phyloP scores from a whole-genome alignment of 64 coral and sea anemone species.

The Platygyra sinensis region DNA sequence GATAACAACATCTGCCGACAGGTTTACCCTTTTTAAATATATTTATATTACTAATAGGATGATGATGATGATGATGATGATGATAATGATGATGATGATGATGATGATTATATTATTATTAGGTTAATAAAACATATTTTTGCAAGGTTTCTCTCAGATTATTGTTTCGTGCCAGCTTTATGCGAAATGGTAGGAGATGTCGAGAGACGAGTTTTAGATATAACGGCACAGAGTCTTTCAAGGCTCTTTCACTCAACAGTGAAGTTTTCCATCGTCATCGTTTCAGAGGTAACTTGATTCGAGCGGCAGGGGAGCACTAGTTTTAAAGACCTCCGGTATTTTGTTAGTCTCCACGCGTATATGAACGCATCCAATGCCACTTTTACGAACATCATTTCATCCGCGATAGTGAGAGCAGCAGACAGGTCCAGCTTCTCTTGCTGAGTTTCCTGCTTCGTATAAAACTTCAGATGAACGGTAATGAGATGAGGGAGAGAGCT shows the following conservation, averaged over 20 bases:
- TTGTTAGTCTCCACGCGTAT: conserved; percentile 55
- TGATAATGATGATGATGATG: no score
- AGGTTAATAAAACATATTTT: no score
- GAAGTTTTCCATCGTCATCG: not conserved
- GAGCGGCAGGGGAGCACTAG: not conserved
- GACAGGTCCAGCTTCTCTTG: conserved; percentile 26
- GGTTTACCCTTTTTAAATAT: no score
- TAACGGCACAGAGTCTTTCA: not conserved
- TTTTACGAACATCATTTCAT: conserved; percentile 64
- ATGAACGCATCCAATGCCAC: conserved; percentile 59
- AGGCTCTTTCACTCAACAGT: not conserved
- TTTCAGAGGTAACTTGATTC: conserved; percentile 1
- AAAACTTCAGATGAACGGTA: conserved; percentile 3
- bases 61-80: no score
- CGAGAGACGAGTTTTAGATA: no score
- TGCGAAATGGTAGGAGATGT: not conserved
- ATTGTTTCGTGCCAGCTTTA: not conserved
- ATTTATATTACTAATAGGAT: no score
- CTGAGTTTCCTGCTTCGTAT: conserved; percentile 6
- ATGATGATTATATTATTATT: no score
- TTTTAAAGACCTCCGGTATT: conserved; percentile 49
- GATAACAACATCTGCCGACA: no score
- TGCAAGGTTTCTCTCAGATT: no score
- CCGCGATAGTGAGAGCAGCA: conserved; percentile 32
- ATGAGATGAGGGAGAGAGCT: conserved; percentile 42